Evolutionary conservation across 2,113 vertebrate species (phyloP).

Genomic region (Regulus satrapa): DNA sequence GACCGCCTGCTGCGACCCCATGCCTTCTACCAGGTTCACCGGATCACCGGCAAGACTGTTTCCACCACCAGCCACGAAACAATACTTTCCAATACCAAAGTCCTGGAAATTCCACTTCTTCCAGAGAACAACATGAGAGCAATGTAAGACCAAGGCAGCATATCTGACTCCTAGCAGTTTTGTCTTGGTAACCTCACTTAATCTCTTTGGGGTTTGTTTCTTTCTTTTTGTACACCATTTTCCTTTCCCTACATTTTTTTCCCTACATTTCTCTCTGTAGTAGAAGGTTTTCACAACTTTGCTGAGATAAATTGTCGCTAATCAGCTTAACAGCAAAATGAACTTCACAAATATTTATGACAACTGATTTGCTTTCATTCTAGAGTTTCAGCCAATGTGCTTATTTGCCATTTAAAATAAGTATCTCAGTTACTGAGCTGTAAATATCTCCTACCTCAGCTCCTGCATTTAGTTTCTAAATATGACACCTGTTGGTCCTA

Average conservation of each 20-base stretch:
- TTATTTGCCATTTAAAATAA: conserved; percentile 65
- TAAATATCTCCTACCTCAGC: conserved; percentile 58
- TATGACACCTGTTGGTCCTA: conserved; percentile 59
- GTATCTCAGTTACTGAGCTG: conserved; percentile 56
- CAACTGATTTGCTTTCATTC: conserved; percentile 47
- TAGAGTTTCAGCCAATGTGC: conserved; percentile 52
- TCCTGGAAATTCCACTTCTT: conserved; percentile 92
- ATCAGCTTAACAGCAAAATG: background rate
- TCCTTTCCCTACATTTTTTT: background rate
- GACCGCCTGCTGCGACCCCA: conserved; percentile 95
- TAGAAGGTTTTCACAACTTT: background rate
- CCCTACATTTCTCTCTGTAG: background rate
- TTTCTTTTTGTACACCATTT: background rate
- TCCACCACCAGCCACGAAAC: conserved; percentile 94
- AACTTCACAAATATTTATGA: conserved; percentile 20
- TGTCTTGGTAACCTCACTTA: background rate
- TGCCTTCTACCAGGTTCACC: conserved; percentile 97
- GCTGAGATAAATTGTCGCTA: background rate
- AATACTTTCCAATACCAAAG: conserved; percentile 92
- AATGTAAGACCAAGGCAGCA: conserved; percentile 73
- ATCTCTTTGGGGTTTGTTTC: background rate
- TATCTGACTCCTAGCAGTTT: background rate
- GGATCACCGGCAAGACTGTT: conserved; percentile 95
- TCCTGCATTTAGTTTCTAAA: conserved; percentile 54
- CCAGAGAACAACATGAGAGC: conserved; percentile 96